Percentiles rank a stretch among this genome's conserved stretches.
Conservation (phyloP, 1,140 invertebrate genomes). For the Bilobella aurantiaca region DNA sequence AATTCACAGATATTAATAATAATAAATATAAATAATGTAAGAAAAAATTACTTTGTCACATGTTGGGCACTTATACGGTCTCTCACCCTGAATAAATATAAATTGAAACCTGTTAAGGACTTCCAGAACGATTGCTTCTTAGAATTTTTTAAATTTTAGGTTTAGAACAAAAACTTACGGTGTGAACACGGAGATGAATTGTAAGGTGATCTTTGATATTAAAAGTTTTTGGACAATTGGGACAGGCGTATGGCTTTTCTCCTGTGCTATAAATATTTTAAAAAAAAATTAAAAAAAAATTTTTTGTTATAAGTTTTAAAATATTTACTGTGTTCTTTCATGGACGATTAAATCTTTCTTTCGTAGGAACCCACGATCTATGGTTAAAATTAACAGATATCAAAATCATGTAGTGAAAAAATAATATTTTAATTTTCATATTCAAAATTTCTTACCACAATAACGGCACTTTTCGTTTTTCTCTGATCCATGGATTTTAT, state of each 20-base stretch:
- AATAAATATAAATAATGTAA: background rate
- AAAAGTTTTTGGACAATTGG: constrained; percentile 19
- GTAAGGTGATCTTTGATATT: constrained; percentile 24
- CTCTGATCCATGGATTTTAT: constrained; percentile 65
- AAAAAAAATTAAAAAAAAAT: too few species aligned
- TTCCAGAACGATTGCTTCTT: background rate
- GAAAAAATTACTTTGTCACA: background rate
- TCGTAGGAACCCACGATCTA: constrained; percentile 35
- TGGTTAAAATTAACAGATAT: background rate
- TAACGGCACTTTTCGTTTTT: constrained; percentile 69
- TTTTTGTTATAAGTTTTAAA: too few species aligned
- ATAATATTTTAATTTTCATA: too few species aligned
- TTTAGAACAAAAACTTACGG: background rate
- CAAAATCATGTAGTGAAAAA: too few species aligned
- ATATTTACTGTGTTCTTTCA: constrained; percentile 20
- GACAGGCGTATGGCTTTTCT: constrained; percentile 18
- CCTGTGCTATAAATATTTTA: too few species aligned
- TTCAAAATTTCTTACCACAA: constrained; percentile 29
- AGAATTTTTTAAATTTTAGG: background rate
- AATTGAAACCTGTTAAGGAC: background rate
- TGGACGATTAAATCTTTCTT: constrained; percentile 47
- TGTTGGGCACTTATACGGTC: constrained; percentile 17
- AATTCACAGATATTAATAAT: too few species aligned
- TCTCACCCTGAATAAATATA: constrained; percentile 11
- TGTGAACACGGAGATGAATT: constrained; percentile 3